Percentiles rank a stretch among this genome's conserved stretches.
Conservation (phyloP, 2,113 vertebrate genomes). For the Bujurquina vittata region DNA sequence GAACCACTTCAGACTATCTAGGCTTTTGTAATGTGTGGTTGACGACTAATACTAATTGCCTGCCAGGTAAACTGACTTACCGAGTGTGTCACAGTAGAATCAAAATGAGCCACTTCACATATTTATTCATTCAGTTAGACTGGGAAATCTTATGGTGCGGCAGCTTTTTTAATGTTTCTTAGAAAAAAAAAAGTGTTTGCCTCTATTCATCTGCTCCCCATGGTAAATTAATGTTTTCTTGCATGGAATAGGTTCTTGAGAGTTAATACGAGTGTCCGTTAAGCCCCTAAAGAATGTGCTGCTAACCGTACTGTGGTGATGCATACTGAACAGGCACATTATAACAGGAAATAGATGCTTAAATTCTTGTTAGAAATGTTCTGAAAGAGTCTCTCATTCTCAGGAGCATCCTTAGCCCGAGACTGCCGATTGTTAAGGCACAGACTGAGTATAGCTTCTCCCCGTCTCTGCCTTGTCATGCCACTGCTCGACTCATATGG, state of each 20-base stretch:
- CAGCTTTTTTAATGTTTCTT: constrained; percentile 52
- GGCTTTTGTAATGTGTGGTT: constrained; percentile 6
- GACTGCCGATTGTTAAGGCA: constrained; percentile 21
- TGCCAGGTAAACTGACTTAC: constrained; percentile 22
- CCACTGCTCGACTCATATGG: constrained; percentile 42
- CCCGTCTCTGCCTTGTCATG: constrained; percentile 45
- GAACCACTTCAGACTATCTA: background rate
- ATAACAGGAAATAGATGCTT: constrained; percentile 20
- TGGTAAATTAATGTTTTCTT: constrained; percentile 62
- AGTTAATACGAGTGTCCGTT: constrained; percentile 32
- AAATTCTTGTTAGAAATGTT: constrained; percentile 23
- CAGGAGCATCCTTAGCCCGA: constrained; percentile 9
- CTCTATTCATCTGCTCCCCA: constrained; percentile 54
- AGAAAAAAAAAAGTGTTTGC: constrained; percentile 46
- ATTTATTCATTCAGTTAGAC: constrained; percentile 27
- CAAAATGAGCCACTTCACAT: constrained; percentile 30
- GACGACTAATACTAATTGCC: constrained; percentile 12
- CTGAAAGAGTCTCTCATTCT: constrained; percentile 21
- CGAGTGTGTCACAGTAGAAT: constrained; percentile 11
- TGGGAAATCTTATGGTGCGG: constrained; percentile 28
- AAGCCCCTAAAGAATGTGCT: constrained; percentile 26
- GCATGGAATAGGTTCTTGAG: constrained; percentile 45
- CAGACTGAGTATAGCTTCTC: constrained; percentile 27
- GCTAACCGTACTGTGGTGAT: constrained; percentile 37
- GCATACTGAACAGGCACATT: constrained; percentile 43